phyloP scores from a whole-genome alignment of 2,113 vertebrate genomes.

The Naja naja region DNA sequence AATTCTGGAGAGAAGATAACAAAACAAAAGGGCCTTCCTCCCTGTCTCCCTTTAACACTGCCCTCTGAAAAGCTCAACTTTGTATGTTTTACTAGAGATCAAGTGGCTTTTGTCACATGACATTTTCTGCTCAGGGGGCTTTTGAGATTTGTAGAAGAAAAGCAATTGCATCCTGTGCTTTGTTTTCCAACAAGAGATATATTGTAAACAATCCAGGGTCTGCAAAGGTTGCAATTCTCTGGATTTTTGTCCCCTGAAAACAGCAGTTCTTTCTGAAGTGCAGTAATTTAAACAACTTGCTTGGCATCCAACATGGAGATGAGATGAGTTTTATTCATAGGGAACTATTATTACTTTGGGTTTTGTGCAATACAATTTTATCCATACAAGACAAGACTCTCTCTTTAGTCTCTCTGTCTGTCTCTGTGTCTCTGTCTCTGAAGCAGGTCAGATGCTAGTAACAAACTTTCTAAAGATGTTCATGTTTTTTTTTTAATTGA shows the following conservation, averaged over 20 bases:
- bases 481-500: not conserved
- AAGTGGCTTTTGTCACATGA: not conserved
- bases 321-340: not conserved
- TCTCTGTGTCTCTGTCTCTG: not conserved
- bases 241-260: not conserved
- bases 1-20: not conserved
- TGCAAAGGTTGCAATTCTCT: not conserved
- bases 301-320: not conserved
- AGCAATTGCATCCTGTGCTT: not conserved
- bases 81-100: not conserved
- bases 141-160: constrained; percentile 11
- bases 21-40: not conserved
- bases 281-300: not conserved
- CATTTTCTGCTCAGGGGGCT: not conserved
- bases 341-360: not conserved
- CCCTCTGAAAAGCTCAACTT: not conserved
- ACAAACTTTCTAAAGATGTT: too few species aligned
- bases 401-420: not conserved
- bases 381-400: not conserved
- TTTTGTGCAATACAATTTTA: not conserved
- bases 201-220: not conserved
- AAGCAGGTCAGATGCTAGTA: not conserved
- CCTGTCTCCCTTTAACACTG: not conserved
- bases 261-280: not conserved
- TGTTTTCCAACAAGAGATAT: not conserved